Conservation (phyloP, 2,797 vertebrate genomes). For the Avahi laniger region DNA sequence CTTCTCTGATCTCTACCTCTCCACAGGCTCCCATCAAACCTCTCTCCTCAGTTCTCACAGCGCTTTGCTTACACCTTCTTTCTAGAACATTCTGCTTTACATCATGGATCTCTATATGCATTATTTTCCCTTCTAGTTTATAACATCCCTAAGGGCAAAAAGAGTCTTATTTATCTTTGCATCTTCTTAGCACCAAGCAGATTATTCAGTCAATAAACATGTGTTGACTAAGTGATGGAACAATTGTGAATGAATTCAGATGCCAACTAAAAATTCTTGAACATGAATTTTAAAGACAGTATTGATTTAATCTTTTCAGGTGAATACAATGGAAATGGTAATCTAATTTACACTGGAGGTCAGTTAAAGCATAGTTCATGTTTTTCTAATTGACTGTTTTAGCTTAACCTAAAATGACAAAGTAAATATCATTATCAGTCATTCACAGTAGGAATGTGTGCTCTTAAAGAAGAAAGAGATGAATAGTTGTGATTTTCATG, state of each 20-base stretch:
- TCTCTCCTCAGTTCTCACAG: not conserved
- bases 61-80: not conserved
- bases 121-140: not conserved
- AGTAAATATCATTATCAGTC: conserved; percentile 62
- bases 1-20: not conserved
- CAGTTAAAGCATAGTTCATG: conserved; percentile 56
- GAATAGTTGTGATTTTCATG: not conserved
- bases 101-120: not conserved
- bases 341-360: conserved; percentile 74
- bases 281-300: conserved; percentile 62
- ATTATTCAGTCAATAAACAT: not conserved
- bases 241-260: conserved; percentile 25
- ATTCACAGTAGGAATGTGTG: not conserved
- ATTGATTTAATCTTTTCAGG: conserved; percentile 86
- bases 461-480: not conserved
- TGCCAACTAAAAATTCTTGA: not conserved
- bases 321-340: conserved; percentile 78
- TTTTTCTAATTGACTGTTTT: conserved; percentile 72
- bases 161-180: not conserved
- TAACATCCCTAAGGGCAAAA: not conserved
- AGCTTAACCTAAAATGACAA: conserved; percentile 65
- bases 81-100: not conserved
- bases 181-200: not conserved
- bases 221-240: not conserved
- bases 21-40: not conserved